Conservation (phyloP, 2,113 vertebrate species). For the Vombatus ursinus region DNA sequence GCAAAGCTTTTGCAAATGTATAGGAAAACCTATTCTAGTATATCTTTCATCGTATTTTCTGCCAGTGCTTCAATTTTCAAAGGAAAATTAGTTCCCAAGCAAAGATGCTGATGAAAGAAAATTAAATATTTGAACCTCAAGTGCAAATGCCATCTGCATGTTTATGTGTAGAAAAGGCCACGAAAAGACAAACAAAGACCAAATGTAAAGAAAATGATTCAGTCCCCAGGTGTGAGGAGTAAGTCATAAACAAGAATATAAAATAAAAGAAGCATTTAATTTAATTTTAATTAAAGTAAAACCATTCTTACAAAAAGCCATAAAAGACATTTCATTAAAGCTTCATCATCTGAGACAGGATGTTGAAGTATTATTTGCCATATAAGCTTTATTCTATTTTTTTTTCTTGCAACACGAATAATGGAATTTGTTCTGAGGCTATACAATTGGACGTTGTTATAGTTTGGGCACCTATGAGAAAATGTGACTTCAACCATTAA, state of each 20-base stretch:
- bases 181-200: constrained; percentile 32
- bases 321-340: constrained; percentile 62
- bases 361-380: constrained; percentile 51
- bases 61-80: constrained; percentile 58
- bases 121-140: constrained; percentile 45
- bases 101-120: constrained; percentile 52
- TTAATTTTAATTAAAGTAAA: constrained; percentile 50
- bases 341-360: constrained; percentile 59
- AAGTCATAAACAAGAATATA: constrained; percentile 62
- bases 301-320: not conserved
- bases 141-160: constrained; percentile 34
- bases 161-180: constrained; percentile 51
- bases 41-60: constrained; percentile 61
- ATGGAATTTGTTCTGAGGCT: constrained; percentile 51
- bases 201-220: constrained; percentile 6
- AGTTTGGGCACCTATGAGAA: constrained; percentile 44
- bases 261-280: constrained; percentile 51
- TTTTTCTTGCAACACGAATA: constrained; percentile 42
- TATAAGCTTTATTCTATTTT: not conserved
- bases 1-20: constrained; percentile 48
- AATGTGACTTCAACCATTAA: constrained; percentile 35
- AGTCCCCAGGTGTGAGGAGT: constrained; percentile 19
- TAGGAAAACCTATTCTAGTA: constrained; percentile 63
- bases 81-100: constrained; percentile 64
- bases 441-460: constrained; percentile 56